Percentiles rank a stretch among this genome's conserved stretches.
phyloP scores from a whole-genome alignment of 2,888 invertebrate species.

The Ophion ellenae region DNA sequence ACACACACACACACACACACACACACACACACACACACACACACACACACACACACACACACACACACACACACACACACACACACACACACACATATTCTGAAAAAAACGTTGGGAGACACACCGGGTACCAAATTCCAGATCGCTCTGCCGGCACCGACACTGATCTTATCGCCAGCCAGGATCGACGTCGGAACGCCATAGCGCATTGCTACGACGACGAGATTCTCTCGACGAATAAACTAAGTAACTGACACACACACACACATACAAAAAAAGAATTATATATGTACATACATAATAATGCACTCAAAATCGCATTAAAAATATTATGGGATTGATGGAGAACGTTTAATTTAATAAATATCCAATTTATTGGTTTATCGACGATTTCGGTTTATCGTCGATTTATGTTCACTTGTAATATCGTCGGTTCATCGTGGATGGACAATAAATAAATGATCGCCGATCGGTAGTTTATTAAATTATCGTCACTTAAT shows the following conservation, averaged over 20 bases:
- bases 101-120: constrained; percentile 18
- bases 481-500: too few relatives aligned
- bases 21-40: not conserved
- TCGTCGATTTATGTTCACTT: too few relatives aligned
- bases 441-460: too few relatives aligned
- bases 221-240: constrained; percentile 30
- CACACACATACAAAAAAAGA: not conserved
- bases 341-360: too few relatives aligned
- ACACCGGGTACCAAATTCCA: constrained; percentile 46
- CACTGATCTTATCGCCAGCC: constrained; percentile 69
- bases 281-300: not conserved
- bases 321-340: too few relatives aligned
- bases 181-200: constrained; percentile 67
- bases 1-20: not conserved
- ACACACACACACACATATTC: not conserved
- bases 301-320: not conserved
- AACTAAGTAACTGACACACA: not conserved
- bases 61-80: not conserved
- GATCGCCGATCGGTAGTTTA: too few relatives aligned
- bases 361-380: too few relatives aligned
- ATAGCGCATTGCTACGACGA: constrained; percentile 50
- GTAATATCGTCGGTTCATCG: too few relatives aligned
- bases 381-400: too few relatives aligned
- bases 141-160: constrained; percentile 63
- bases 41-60: not conserved